phyloP scores from a whole-genome alignment of 2,113 vertebrate species.

The Catagonus wagneri region DNA sequence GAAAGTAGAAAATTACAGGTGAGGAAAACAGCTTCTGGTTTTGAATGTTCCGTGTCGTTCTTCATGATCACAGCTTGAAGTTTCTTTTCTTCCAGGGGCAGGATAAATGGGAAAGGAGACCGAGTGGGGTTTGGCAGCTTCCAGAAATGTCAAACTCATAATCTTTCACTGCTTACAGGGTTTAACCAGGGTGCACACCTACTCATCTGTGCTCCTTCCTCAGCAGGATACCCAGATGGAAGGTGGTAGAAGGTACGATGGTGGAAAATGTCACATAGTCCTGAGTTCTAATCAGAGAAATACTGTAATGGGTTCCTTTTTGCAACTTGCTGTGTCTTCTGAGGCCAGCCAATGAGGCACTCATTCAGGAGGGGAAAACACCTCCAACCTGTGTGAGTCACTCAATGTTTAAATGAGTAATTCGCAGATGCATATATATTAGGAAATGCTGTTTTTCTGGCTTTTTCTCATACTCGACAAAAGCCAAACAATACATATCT shows the following conservation, averaged over 20 bases:
- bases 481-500: not conserved
- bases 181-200: not conserved
- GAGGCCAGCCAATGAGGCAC: not conserved
- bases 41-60: not conserved
- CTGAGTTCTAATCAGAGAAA: not conserved
- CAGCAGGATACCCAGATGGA: not conserved
- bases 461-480: not conserved
- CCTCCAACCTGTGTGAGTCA: not conserved
- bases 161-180: not conserved
- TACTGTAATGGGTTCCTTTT: not conserved
- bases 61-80: not conserved
- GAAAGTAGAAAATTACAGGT: constrained; percentile 48
- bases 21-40: constrained; percentile 12
- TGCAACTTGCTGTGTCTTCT: not conserved
- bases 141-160: not conserved
- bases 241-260: not conserved
- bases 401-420: not conserved
- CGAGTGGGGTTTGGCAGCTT: not conserved
- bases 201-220: not conserved
- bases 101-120: not conserved
- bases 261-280: not conserved
- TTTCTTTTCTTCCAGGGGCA: constrained; percentile 18
- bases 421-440: not conserved
- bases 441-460: not conserved
- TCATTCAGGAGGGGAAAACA: not conserved